Base-by-base conservation (phyloP, 2,113 vertebrate species). In the Lamprologus sp. region DNA sequence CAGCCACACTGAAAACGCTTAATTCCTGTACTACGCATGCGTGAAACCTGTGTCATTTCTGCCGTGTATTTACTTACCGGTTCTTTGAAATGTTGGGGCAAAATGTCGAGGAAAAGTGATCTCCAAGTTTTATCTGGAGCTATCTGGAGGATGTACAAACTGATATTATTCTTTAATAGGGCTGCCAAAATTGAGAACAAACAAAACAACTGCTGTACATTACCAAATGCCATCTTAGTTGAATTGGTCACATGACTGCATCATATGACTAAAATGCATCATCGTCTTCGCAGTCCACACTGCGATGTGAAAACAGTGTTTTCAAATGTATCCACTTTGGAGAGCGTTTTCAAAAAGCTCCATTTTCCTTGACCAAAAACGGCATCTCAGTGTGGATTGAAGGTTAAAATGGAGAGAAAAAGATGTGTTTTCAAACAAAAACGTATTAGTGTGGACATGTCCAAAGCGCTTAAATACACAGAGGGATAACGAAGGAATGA, bases 1-100 rank as follows among this genome's bases (percentile, higher is more conserved):
- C 13, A 58, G 0, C 55, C 26, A 58, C 55, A 58, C 0, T 31
- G 26, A 1, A 58, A 58, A 0, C 0, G 0, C 26, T 58, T 58
- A 58, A 58, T 58, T 31, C 26, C 55, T 58, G 26, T 6, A 17
- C 55, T 17, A 58, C 0, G 13, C 7, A 31, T 58, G 55, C 13
- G 0, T 58, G 55, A 58, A 58, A 58, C 26, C 0, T 14, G 54
- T 0, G 7, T 56, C 56, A 60, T 60, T 31, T 60, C 56, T 31
- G 56, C 14, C 3, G 2, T 60, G 26, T 60, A 17, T 60, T 58
- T 58, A 58, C 26, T 58, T 58, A 6, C 26, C 7, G 7, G 26
- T 0, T 58, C 26, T 58, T 58, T 60, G 56, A 60, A 60, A 60
- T 31, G 56, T 60, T 31, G 56, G 1, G 14, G 56, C 56, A 60